Evolutionary conservation across 2,888 invertebrate genomes (phyloP).

Genomic region (Epirrhoe tristata): DNA sequence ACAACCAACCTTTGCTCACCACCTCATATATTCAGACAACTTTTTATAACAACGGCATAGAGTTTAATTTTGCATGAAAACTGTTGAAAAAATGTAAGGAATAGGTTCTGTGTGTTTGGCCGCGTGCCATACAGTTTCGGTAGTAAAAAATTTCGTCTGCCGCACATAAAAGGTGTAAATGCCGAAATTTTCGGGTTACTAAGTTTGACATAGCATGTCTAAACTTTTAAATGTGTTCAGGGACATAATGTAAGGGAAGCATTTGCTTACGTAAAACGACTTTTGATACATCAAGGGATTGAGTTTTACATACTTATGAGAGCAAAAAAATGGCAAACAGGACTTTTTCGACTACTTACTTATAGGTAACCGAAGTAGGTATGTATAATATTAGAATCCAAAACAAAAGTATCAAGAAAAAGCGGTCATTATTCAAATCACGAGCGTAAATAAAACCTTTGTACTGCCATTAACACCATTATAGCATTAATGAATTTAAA

Average conservation of each 20-base stretch:
- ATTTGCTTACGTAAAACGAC: not conserved
- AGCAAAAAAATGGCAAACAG: not conserved
- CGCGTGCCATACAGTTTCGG: constrained; percentile 68
- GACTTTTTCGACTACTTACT: too few species aligned
- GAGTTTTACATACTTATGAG: not conserved
- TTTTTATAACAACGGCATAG: constrained; percentile 49
- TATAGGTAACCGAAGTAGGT: not conserved
- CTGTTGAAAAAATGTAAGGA: constrained; percentile 30
- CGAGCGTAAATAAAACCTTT: constrained; percentile 74
- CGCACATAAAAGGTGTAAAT: constrained; percentile 72
- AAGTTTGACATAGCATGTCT: constrained; percentile 50
- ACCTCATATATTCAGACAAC: constrained; percentile 36
- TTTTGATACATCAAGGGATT: not conserved
- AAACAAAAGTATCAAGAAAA: constrained; percentile 41
- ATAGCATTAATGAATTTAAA: constrained; percentile 75
- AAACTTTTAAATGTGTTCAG: constrained; percentile 39
- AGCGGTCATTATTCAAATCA: constrained; percentile 67
- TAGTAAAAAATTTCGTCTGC: constrained; percentile 69
- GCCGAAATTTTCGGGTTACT: constrained; percentile 68
- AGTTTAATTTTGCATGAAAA: constrained; percentile 34
- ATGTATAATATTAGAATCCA: constrained; percentile 17
- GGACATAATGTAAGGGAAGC: constrained; percentile 12
- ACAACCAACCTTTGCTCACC: constrained; percentile 51
- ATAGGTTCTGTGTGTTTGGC: constrained; percentile 63
- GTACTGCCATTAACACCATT: constrained; percentile 69